Evolutionary conservation across 2,113 vertebrate genomes (phyloP).

Genomic region (Syngnathus typhle): DNA sequence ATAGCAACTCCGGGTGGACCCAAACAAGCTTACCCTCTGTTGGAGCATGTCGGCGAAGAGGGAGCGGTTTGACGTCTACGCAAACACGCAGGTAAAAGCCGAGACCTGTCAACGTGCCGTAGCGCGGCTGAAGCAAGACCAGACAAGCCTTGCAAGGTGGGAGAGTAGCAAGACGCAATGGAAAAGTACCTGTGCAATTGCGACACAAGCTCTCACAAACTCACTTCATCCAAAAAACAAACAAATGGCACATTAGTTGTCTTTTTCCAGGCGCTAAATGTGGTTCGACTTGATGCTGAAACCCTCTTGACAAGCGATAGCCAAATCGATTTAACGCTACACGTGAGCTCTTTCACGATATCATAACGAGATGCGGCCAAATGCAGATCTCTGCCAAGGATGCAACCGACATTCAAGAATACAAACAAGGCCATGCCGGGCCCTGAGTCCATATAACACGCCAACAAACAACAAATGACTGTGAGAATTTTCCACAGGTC

Average conservation of each 20-base stretch:
- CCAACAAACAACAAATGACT: not conserved
- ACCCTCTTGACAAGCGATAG: too few relatives aligned
- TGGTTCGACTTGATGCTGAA: too few relatives aligned
- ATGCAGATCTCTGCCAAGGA: not conserved
- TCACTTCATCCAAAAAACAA: too few relatives aligned
- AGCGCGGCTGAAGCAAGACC: constrained; percentile 54
- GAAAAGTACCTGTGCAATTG: constrained; percentile 53
- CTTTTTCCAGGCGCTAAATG: too few relatives aligned
- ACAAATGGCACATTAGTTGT: too few relatives aligned
- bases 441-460: not conserved
- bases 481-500: too few relatives aligned
- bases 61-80: constrained; percentile 16
- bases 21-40: constrained; percentile 22
- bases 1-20: constrained; percentile 6
- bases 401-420: not conserved
- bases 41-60: constrained; percentile 11
- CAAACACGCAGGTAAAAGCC: not conserved
- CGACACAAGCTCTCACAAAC: too few relatives aligned
- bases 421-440: not conserved
- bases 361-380: too few relatives aligned
- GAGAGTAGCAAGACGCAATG: constrained; percentile 38
- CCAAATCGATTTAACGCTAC: too few relatives aligned
- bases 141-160: constrained; percentile 43
- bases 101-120: constrained; percentile 39
- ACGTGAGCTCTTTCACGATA: too few relatives aligned